Base-by-base conservation (phyloP, 1,140 invertebrate genomes). In the Polypedilum vanderplanki region DNA sequence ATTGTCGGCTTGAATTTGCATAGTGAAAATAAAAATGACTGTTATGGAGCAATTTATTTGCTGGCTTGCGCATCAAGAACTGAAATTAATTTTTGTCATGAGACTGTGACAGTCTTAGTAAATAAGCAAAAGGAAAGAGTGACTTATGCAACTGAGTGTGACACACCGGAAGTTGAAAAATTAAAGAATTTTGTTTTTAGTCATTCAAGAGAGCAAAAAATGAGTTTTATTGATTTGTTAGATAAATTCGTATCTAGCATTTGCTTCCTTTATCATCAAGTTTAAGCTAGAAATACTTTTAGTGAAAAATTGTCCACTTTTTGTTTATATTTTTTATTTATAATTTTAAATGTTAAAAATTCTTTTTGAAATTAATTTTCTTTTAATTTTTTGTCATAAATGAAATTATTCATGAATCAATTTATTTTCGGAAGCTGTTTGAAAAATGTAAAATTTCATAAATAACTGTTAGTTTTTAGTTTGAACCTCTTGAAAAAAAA, bases 211-310 rank as follows among this genome's bases (percentile, higher is more conserved):
- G 65, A 70, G 18, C 65, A 70, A 70, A 70, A 70, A 70, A 20
- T 70, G 17, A 22, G 9, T 12, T 70, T 70, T 20, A 22, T 70
- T 20, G 65, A 70, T 20, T 10, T 70, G 20, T 18, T 70, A 18
- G 65, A 70, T 70, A 70, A 70, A 18, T 70, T 70, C 20, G 20
- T 70, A 8, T 18, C 65, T 0, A 18, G 65, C 15, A 70, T 70
- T 22, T 20, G 65, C 65, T 70, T 70, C 18, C 18, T 70, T 1
- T 70, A 70, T 70, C 65, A 70, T 70, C 46, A 57, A 57, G 12
- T n/a, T 12, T 57, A 57, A 46, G 8, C 5, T 33, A 33, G 24
- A 33, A 33, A 33, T 33, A n/a, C n/a, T 33, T 33, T 33, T 33
- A 33, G 24, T 33, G 24, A 33, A 33, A 33, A 33, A 33, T 3